Base-by-base conservation (phyloP, 2,113 vertebrate species). In the Canis aureus region DNA sequence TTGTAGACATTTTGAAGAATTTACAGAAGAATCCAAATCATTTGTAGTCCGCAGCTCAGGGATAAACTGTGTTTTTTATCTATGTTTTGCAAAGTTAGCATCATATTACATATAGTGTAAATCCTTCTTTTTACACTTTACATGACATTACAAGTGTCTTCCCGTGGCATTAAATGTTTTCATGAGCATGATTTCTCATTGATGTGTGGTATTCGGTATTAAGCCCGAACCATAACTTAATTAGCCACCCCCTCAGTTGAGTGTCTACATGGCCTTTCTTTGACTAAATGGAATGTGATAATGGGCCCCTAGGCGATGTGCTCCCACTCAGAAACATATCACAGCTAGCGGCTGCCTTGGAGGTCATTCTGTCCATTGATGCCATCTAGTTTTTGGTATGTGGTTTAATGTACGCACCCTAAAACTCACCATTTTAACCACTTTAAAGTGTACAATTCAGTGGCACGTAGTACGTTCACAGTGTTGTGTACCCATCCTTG, bases 1-100 rank as follows among this genome's bases (percentile, higher is more conserved):
- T 90, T 20, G 51, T 38, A 80, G 89, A 53, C 22, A 62, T 80
- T 67, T 69, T 89, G 73, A 96, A 89, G 89, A 88, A 83, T 59
- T 38, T 20, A 38, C 55, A 59, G 86, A 86, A 43, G 55, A 89
- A 67, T 71, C 49, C 83, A 60, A 91, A 78, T 81, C 55, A 60
- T 62, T 15, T 53, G 55, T 74, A 74, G 92, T 83, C 71, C 35
- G 55, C 11, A 71, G 27, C 3, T 79, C 83, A 22, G 67, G 81
- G 22, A 69, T 25, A 64, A 81, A 20, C 32, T n/a, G 69, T 43
- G 19, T 78, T 66, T 35, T 86, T 51, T 71, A 29, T 60, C 32
- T 62, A 13, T 43, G 43, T 91, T 79, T 74, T 74, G 8, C 49
- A 32, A 85, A 78, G 86, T 89, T 85, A 82, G 82, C n/a, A 35